phyloP scores from a whole-genome alignment of 2,113 vertebrate genomes.

The Melanocharis versteri region DNA sequence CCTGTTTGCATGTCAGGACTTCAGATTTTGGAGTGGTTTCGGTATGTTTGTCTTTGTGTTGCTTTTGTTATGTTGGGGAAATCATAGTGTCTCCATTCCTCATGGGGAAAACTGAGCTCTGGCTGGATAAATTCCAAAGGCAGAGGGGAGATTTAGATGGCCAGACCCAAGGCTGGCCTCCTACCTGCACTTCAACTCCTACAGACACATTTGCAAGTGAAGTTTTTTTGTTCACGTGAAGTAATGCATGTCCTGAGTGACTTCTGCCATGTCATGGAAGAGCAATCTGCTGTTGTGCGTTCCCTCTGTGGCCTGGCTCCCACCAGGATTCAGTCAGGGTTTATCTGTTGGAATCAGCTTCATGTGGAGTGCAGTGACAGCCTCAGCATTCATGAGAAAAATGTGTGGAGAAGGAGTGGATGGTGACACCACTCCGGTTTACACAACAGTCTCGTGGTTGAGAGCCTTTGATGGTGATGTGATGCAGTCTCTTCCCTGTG shows the following conservation, averaged over 20 bases:
- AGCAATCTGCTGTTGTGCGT: not conserved
- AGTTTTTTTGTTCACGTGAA: not conserved
- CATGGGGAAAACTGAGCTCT: not conserved
- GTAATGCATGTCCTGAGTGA: not conserved
- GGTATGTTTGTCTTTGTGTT: not conserved
- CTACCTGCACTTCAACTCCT: not conserved
- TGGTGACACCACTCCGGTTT: not conserved
- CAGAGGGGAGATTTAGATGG: not conserved
- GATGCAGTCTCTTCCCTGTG: not conserved
- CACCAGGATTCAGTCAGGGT: not conserved
- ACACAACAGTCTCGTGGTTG: accelerated
- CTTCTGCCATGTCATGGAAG: not conserved
- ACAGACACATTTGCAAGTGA: not conserved
- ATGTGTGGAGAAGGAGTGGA: not conserved
- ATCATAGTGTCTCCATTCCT: not conserved
- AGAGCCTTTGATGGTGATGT: not conserved
- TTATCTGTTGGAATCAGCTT: not conserved
- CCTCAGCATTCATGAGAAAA: not conserved
- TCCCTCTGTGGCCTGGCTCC: not conserved
- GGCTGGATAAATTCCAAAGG: not conserved
- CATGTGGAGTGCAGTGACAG: accelerated
- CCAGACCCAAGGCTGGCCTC: not conserved
- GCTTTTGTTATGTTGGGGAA: not conserved
- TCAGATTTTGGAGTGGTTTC: not conserved
- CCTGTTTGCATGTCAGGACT: not conserved